phyloP scores from a whole-genome alignment of 23 tunicate genomes.

The Styela clava region DNA sequence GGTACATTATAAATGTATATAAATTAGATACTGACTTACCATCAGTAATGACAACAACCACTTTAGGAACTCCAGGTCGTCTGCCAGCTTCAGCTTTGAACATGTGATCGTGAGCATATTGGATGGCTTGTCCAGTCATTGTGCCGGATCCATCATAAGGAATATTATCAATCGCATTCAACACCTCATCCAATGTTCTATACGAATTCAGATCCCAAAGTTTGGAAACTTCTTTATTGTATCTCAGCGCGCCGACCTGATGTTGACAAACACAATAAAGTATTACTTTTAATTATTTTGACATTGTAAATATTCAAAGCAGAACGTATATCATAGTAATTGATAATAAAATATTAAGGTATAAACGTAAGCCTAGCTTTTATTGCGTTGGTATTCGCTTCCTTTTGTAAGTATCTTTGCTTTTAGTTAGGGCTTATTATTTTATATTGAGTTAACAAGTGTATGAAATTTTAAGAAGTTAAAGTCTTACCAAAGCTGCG shows the following conservation, averaged over 20 bases:
- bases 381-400: neutral
- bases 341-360: neutral
- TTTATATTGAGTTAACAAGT: no score
- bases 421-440: no score
- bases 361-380: neutral
- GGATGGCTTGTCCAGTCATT: slow-evolving; percentile 48
- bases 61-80: slow-evolving; percentile 37
- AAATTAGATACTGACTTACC: no score
- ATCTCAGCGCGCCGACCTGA: slow-evolving; percentile 73
- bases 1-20: no score
- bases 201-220: slow-evolving; percentile 45
- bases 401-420: no score
- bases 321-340: neutral
- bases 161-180: slow-evolving; percentile 32
- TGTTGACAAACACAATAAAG: neutral
- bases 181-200: slow-evolving; percentile 8
- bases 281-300: neutral
- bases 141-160: slow-evolving; percentile 68
- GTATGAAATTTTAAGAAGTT: no score
- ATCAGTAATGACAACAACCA: slow-evolving; percentile 66
- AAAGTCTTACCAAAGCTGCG: slow-evolving; percentile 25
- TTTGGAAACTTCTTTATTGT: slow-evolving; percentile 58
- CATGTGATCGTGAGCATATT: slow-evolving; percentile 42
- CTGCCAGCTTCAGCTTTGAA: slow-evolving; percentile 37
- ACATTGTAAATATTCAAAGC: neutral